Conservation (phyloP, 2,888 invertebrate species). For the Philaethria dido region DNA sequence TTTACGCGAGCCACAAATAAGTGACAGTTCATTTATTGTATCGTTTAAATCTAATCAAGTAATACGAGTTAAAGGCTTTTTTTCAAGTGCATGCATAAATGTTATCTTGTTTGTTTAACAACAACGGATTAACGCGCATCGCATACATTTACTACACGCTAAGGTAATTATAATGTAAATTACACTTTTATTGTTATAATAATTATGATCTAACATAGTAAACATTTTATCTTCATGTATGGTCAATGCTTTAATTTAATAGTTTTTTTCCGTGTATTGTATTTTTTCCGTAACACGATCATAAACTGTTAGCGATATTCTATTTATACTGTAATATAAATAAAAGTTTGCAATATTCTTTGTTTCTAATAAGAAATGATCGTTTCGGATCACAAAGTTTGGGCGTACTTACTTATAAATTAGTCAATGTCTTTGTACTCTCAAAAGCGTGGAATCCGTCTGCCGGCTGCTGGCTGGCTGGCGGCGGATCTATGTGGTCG, state of each 20-base stretch:
- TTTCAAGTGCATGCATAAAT: background rate
- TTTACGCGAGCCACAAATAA: no score
- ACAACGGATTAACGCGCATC: constrained; percentile 5
- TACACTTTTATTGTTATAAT: background rate
- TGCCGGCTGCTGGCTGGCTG: background rate
- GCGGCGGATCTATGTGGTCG: background rate
- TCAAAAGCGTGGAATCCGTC: background rate
- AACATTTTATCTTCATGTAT: no score
- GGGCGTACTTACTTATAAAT: constrained; percentile 1
- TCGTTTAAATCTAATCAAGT: no score
- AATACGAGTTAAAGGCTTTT: no score
- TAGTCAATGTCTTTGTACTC: background rate
- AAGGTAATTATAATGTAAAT: background rate
- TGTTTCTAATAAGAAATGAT: constrained; percentile 1
- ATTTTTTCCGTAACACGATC: background rate
- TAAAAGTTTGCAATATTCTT: background rate
- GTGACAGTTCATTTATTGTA: no score
- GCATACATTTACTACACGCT: background rate
- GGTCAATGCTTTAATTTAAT: background rate
- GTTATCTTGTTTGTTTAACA: constrained; percentile 2
- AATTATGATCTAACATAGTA: background rate
- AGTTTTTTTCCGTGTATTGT: background rate
- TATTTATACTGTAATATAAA: no score
- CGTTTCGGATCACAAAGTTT: background rate
- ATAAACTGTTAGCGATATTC: no score